Evolutionary conservation across 1,140 invertebrate species (phyloP).

Genomic region (Pseudomyrmex pallidus): DNA sequence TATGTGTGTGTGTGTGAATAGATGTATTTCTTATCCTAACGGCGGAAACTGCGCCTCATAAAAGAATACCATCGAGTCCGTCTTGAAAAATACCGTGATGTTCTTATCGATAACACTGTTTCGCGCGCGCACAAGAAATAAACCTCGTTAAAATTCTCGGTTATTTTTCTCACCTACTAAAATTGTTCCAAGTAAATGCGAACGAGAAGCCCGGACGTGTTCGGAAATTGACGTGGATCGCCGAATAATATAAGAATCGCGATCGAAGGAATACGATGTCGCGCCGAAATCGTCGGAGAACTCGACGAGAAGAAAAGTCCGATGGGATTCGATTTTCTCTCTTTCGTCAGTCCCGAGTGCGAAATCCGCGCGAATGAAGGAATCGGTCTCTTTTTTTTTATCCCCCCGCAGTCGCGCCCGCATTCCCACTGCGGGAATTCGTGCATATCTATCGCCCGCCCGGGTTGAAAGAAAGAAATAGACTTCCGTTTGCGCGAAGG

Average conservation of each 20-base stretch:
- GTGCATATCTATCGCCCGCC: not conserved
- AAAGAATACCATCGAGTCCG: constrained; percentile 1
- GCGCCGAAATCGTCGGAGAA: constrained; percentile 5
- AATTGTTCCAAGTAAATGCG: constrained; percentile 22
- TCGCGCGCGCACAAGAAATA: not conserved
- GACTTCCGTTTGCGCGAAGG: not conserved
- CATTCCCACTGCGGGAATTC: constrained; percentile 20
- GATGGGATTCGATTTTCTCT: constrained; percentile 61
- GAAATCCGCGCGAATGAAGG: constrained; percentile 45
- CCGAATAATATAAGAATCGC: constrained; percentile 8
- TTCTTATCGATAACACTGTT: not conserved
- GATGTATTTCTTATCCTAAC: constrained; percentile 8
- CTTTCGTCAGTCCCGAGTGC: constrained; percentile 9
- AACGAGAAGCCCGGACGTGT: not conserved
- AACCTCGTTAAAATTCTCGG: not conserved
- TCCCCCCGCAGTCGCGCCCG: not conserved
- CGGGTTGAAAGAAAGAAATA: not conserved
- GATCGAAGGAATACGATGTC: not conserved
- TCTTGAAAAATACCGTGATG: not conserved
- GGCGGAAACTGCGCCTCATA: not conserved
- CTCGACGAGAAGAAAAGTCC: constrained; percentile 1
- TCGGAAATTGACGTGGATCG: not conserved
- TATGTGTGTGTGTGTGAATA: not conserved
- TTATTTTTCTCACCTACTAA: not conserved
- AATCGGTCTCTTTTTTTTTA: too few species aligned